Evolutionary conservation across 2,113 vertebrate species (phyloP).

Genomic region (Vicugna pacos): DNA sequence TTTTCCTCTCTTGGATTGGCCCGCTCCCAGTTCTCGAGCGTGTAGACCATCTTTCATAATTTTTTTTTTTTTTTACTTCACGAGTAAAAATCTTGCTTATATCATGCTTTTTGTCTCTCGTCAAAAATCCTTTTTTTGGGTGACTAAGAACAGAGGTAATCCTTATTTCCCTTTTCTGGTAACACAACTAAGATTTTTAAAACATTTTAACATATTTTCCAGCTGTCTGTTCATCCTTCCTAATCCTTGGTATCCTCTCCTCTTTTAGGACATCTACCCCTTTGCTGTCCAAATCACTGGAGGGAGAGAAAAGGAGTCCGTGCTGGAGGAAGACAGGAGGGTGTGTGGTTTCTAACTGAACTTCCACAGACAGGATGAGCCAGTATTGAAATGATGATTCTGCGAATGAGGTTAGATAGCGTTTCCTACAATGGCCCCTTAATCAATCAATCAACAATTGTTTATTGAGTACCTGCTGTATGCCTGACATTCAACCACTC

Average conservation of each 20-base stretch:
- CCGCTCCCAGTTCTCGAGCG: too few relatives aligned
- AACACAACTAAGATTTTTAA: neutral
- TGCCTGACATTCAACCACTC: conserved; percentile 11
- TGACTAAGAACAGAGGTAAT: too few relatives aligned
- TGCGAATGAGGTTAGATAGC: neutral
- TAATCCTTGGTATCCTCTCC: neutral
- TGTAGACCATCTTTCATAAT: too few relatives aligned
- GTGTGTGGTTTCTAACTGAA: neutral
- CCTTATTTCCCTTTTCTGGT: too few relatives aligned
- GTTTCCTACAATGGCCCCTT: neutral
- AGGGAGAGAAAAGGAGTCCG: neutral
- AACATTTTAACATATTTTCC: conserved; percentile 40
- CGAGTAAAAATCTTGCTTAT: too few relatives aligned
- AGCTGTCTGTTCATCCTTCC: neutral
- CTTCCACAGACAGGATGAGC: neutral
- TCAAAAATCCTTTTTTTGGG: too few relatives aligned
- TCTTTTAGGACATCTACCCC: neutral
- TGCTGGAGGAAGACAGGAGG: neutral
- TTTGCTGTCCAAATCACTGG: conserved; percentile 3
- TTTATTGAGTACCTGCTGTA: neutral
- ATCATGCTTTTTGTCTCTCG: too few relatives aligned
- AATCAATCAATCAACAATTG: conserved; percentile 1
- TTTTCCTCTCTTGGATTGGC: too few relatives aligned
- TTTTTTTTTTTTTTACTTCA: too few relatives aligned
- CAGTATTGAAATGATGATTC: neutral